These are phyloP conservation scores for Mesorhabditis belari DNA, from an alignment of 2,888 invertebrate species.

Conservation along the genomic window DNA sequence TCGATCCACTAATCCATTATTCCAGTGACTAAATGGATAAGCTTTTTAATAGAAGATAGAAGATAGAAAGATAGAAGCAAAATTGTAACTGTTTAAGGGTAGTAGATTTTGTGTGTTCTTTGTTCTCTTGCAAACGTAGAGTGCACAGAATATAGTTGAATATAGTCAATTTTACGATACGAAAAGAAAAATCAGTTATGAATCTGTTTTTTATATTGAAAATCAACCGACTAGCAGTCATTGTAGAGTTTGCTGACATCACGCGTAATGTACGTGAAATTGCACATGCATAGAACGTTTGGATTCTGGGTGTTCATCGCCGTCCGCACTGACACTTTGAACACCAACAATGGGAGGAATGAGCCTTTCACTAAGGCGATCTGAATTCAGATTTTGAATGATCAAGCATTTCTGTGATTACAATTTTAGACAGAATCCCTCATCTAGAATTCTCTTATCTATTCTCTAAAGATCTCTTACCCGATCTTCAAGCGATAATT, in stretches of 20 bases:
- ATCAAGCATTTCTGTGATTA: not conserved
- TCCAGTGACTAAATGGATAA: constrained; percentile 32
- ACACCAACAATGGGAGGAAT: constrained; percentile 42
- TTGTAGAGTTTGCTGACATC: constrained; percentile 42
- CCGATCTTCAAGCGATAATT: constrained; percentile 36
- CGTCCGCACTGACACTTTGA: constrained; percentile 39
- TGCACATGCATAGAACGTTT: constrained; percentile 45
- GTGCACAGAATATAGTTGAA: no score
- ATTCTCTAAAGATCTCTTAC: constrained; percentile 10
- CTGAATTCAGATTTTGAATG: constrained; percentile 7
- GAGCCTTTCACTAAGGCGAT: constrained; percentile 36
- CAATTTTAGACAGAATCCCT: not conserved
- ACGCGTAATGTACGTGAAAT: constrained; percentile 48
- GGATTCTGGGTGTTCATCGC: constrained; percentile 34
- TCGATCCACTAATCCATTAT: constrained; percentile 44
- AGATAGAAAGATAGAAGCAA: not conserved
- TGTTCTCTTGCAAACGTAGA: no score
- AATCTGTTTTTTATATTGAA: no score
- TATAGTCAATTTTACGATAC: no score
- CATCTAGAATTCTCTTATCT: not conserved
- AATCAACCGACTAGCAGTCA: constrained; percentile 40
- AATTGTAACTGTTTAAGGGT: not conserved
- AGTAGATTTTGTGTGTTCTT: no score
- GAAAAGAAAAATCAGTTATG: no score
- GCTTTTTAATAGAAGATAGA: no score